A percentile compares a stretch with the other conserved stretches of the same genome.
Conservation (phyloP, 2,888 invertebrate genomes). For the Cataglyphis cursor region DNA sequence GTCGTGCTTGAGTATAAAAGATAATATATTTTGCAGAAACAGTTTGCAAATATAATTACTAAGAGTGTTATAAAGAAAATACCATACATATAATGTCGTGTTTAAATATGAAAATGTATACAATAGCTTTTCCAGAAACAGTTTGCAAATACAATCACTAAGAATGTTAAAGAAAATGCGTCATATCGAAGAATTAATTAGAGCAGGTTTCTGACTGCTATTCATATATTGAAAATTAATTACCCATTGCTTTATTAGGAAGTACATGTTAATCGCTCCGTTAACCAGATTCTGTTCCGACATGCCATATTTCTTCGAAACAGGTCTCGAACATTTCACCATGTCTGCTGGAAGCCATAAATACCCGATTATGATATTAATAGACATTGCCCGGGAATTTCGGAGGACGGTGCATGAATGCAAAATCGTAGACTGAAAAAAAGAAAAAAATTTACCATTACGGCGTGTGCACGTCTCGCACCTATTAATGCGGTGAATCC, state of each 20-base stretch:
- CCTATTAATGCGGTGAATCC: slow-evolving; percentile 28
- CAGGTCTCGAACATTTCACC: slow-evolving; percentile 22
- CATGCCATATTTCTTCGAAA: slow-evolving; percentile 35
- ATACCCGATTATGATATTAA: slow-evolving; percentile 27
- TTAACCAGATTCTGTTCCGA: slow-evolving; percentile 16
- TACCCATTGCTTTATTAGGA: slow-evolving; percentile 17
- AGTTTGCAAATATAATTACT: background rate
- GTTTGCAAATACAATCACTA: background rate
- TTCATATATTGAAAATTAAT: slow-evolving; percentile 34
- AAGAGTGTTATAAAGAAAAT: slow-evolving; percentile 3
- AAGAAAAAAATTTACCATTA: background rate
- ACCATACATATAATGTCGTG: background rate
- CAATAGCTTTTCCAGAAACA: too few relatives aligned
- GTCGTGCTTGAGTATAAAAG: background rate
- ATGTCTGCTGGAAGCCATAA: background rate
- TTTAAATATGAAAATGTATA: background rate
- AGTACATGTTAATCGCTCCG: slow-evolving; percentile 27
- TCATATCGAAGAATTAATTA: slow-evolving; percentile 46
- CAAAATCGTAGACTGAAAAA: slow-evolving; percentile 8
- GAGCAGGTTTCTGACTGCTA: slow-evolving; percentile 21
- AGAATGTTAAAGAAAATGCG: slow-evolving; percentile 8
- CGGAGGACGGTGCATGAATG: background rate
- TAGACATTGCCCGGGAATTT: background rate
- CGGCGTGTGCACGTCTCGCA: background rate
- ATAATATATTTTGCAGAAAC: too few relatives aligned